Evolutionary conservation across 2,113 vertebrate species (phyloP).

Genomic region (Megaceryle torquata): DNA sequence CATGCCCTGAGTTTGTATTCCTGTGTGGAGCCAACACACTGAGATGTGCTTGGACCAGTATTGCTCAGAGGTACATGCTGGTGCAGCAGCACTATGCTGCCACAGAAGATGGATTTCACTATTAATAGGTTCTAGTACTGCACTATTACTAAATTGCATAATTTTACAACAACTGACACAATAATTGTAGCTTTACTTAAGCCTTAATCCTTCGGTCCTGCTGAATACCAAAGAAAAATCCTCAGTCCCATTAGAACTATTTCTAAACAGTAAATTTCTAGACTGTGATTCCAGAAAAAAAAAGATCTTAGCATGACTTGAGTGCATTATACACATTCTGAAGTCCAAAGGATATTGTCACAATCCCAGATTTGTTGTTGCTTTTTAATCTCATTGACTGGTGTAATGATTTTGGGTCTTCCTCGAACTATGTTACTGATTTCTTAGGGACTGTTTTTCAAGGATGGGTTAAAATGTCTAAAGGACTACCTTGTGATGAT

Average conservation of each 20-base stretch:
- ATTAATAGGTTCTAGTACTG: neutral
- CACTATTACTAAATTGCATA: neutral
- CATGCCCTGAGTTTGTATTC: neutral
- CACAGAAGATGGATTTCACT: neutral
- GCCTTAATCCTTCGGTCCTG: neutral
- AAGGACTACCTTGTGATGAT: neutral
- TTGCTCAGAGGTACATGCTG: neutral
- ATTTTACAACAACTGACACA: neutral
- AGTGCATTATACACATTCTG: neutral
- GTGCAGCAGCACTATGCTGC: neutral
- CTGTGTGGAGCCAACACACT: neutral
- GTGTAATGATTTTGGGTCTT: neutral
- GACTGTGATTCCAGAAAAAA: neutral
- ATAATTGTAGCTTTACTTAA: neutral
- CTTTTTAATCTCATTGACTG: neutral
- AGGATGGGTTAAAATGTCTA: neutral
- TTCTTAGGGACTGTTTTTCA: neutral
- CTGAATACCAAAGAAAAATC: neutral
- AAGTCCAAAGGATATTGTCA: neutral
- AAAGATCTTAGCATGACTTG: neutral
- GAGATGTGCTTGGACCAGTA: neutral
- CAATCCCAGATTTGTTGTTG: neutral
- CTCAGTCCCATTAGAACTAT: neutral
- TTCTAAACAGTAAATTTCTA: neutral
- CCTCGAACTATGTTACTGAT: neutral